Evolutionary conservation across 2,888 invertebrate genomes (phyloP).

Genomic region (Drosophila anomelani): DNA sequence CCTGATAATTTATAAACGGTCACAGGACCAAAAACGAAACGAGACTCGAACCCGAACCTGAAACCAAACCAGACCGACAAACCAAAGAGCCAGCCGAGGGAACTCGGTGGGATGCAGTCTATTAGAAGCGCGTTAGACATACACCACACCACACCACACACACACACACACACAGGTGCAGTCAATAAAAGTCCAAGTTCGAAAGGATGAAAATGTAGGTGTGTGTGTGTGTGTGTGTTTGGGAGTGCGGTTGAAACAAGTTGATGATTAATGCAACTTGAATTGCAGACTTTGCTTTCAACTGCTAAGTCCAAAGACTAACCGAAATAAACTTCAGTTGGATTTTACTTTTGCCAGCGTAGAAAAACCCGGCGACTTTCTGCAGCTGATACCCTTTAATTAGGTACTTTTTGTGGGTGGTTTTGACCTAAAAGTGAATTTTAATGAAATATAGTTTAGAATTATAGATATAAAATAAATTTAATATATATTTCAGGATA

Average conservation of each 20-base stretch:
- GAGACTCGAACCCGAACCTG: constrained; percentile 10
- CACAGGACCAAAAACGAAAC: constrained; percentile 22
- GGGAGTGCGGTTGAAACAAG: constrained; percentile 60
- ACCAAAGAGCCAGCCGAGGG: constrained; percentile 54
- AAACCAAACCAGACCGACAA: constrained; percentile 33
- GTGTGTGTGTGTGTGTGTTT: constrained; percentile 4
- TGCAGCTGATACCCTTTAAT: constrained; percentile 17
- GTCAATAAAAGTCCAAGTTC: constrained; percentile 70
- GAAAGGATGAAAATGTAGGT: constrained; percentile 21
- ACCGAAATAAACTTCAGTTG: constrained; percentile 57
- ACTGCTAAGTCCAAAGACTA: constrained; percentile 45
- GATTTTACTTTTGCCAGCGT: constrained; percentile 21
- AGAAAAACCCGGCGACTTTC: constrained; percentile 9
- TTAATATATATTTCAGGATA: no score
- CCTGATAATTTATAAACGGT: constrained; percentile 74
- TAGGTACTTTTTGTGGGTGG: no score
- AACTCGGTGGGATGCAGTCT: constrained; percentile 63
- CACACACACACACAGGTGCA: constrained; percentile 31
- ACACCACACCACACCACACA: not conserved
- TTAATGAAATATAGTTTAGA: no score
- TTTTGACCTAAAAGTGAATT: not conserved
- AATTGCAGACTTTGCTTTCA: constrained; percentile 60
- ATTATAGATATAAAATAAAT: no score
- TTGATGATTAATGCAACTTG: constrained; percentile 74
- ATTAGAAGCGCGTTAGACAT: constrained; percentile 72